phyloP scores from a whole-genome alignment of 92 coral and sea anemone species.

The Galaxea fascicularis region DNA sequence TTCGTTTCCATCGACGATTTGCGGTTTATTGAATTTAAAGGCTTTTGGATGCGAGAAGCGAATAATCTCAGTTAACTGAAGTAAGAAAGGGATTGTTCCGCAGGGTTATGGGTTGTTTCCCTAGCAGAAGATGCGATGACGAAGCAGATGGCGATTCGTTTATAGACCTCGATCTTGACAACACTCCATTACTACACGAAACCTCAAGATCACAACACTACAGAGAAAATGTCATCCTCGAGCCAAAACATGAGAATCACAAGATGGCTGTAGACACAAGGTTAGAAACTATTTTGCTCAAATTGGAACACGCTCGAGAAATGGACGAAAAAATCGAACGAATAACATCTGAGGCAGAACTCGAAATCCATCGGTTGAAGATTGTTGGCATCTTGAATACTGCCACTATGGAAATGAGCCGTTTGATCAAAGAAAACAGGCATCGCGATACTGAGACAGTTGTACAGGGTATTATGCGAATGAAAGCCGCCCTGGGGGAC shows the following conservation, averaged over 20 bases:
- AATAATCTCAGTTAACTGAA: not conserved
- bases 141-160: not conserved
- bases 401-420: slow-evolving; percentile 78
- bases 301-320: slow-evolving; percentile 58
- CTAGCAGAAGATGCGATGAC: slow-evolving; percentile 14
- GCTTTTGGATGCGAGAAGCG: not conserved
- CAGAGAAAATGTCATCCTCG: not conserved
- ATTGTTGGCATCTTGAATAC: slow-evolving; percentile 64
- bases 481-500: slow-evolving; percentile 68
- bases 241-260: not conserved
- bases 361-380: slow-evolving; percentile 56
- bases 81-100: not conserved
- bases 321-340: slow-evolving; percentile 39
- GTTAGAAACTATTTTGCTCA: slow-evolving; percentile 54
- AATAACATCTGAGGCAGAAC: slow-evolving; percentile 10
- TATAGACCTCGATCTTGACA: slow-evolving; percentile 37
- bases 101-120: slow-evolving; percentile 48
- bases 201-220: not conserved
- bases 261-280: not conserved
- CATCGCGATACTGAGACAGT: slow-evolving; percentile 74
- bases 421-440: slow-evolving; percentile 50
- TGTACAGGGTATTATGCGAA: slow-evolving; percentile 62
- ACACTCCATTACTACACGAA: slow-evolving; percentile 38
- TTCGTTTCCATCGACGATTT: slow-evolving; percentile 7
- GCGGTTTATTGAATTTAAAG: not conserved